Conservation (phyloP, 1,140 invertebrate species). For the Archivesica marissinica region DNA sequence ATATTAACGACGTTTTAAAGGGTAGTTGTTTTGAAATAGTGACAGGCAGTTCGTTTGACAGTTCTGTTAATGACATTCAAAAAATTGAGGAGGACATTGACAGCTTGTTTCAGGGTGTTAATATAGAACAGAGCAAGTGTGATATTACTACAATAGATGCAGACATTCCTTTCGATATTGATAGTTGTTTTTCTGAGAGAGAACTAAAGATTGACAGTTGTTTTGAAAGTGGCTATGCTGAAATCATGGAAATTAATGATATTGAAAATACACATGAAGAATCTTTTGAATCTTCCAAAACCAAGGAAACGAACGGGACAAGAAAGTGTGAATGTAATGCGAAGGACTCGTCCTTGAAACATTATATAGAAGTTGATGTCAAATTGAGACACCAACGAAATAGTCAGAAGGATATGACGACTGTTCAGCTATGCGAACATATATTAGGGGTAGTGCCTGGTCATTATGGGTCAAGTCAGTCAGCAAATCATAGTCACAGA, state of each 20-base stretch:
- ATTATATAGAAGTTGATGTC: conserved; percentile 22
- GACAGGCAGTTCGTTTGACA: neutral
- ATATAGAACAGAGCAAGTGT: neutral
- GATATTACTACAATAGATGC: conserved; percentile 19
- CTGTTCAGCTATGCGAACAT: conserved; percentile 53
- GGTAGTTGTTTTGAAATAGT: conserved; percentile 10
- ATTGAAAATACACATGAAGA: conserved; percentile 10
- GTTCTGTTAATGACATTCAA: conserved; percentile 10
- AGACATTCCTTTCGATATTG: conserved; percentile 30
- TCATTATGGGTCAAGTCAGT: conserved; percentile 37
- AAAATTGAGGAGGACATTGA: conserved; percentile 54
- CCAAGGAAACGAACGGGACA: neutral
- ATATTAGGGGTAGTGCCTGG: conserved; percentile 56
- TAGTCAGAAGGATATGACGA: neutral
- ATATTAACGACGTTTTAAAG: conserved; percentile 32
- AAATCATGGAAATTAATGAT: neutral
- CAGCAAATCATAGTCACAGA: conserved; percentile 8
- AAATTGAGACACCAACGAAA: conserved; percentile 20
- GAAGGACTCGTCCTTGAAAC: neutral
- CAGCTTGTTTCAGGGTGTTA: conserved; percentile 40
- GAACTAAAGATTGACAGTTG: neutral
- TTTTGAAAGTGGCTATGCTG: conserved; percentile 12
- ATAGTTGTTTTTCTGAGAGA: conserved; percentile 32
- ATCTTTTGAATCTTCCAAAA: conserved; percentile 20
- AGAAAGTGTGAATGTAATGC: conserved; percentile 21